Conservation (phyloP, 2,888 invertebrate genomes). For the Neria commutata region DNA sequence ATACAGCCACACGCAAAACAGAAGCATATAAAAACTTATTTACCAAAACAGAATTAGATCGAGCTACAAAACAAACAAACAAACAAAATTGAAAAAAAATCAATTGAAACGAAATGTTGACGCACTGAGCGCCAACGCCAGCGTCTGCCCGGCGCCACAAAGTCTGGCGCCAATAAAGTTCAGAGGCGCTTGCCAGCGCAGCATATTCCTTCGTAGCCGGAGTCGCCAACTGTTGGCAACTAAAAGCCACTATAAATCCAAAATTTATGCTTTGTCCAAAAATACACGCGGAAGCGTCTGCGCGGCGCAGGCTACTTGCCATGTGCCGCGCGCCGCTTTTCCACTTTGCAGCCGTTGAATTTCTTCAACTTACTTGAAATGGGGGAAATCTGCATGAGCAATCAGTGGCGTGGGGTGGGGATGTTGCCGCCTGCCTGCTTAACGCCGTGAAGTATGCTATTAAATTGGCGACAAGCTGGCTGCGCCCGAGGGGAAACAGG, state of each 20-base stretch:
- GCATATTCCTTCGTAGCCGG: neutral
- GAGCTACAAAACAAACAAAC: neutral
- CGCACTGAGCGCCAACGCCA: too few relatives aligned
- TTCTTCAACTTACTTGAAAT: constrained; percentile 10
- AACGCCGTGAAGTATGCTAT: constrained; percentile 52
- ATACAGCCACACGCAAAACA: too few relatives aligned
- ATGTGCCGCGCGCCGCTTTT: neutral
- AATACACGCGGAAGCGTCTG: constrained; percentile 9
- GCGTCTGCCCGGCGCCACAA: constrained; percentile 41
- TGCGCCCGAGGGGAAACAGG: constrained; percentile 18
- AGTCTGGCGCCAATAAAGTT: constrained; percentile 57
- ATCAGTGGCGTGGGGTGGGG: constrained; percentile 2
- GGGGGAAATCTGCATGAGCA: neutral
- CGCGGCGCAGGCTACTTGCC: constrained; percentile 2
- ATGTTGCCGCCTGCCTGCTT: constrained; percentile 39
- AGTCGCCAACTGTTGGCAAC: constrained; percentile 5
- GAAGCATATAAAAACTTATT: too few relatives aligned
- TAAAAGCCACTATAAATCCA: constrained; percentile 7
- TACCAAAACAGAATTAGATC: too few relatives aligned
- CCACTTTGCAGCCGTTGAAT: neutral
- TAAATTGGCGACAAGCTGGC: constrained; percentile 55
- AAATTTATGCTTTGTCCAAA: constrained; percentile 1
- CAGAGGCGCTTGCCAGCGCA: constrained; percentile 42
- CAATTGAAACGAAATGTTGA: neutral
- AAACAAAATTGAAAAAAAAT: neutral